Conservation (phyloP, 2,797 vertebrate species). For the Cossypha heuglini region DNA sequence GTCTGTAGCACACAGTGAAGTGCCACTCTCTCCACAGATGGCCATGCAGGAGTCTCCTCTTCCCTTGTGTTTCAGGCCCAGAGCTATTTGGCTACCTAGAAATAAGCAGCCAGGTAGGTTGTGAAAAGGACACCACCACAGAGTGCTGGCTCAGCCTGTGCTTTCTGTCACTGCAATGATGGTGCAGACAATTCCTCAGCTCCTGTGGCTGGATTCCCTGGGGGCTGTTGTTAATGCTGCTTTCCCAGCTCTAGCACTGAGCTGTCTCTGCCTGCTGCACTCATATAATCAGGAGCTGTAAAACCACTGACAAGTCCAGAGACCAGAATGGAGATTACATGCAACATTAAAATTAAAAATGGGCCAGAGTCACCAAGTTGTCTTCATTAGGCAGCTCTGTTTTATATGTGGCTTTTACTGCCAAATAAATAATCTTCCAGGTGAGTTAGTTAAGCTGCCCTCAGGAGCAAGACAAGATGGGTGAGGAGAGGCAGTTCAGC, state of each 20-base stretch:
- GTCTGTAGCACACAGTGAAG: not conserved
- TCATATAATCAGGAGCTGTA: not conserved
- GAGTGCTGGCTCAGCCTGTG: not conserved
- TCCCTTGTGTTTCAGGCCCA: not conserved
- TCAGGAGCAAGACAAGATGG: not conserved
- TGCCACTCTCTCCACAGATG: fast-evolving
- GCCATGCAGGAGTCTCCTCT: not conserved
- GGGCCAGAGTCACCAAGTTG: not conserved
- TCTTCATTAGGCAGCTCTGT: constrained; percentile 48
- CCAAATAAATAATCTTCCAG: constrained; percentile 63
- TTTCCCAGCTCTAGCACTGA: not conserved
- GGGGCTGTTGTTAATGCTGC: not conserved
- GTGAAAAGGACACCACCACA: not conserved
- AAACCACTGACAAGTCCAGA: constrained; percentile 34
- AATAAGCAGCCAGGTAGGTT: not conserved
- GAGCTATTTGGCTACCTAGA: not conserved
- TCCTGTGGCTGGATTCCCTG: not conserved
- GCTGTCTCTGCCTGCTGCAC: not conserved
- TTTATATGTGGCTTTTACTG: constrained; percentile 57
- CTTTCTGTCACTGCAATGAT: not conserved
- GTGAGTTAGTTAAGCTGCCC: constrained; percentile 44
- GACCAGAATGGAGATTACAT: constrained; percentile 28
- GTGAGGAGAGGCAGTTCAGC: not conserved
- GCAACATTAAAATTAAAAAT: constrained; percentile 67
- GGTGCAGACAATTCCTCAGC: not conserved